These are phyloP conservation scores for Apantesis nais DNA, from an alignment of 2,888 invertebrate species.

Conservation along the genomic window DNA sequence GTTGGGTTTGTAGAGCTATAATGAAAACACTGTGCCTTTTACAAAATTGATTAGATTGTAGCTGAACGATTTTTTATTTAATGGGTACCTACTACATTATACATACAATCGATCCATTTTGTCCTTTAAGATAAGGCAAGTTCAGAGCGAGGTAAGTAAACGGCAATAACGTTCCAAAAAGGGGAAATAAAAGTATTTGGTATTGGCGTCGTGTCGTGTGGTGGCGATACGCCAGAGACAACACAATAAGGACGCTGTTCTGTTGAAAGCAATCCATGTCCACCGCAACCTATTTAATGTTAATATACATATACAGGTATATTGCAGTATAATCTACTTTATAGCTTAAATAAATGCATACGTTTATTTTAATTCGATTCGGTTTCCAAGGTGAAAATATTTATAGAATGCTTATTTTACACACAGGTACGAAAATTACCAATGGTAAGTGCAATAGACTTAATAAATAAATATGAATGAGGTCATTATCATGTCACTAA, in stretches of 20 bases:
- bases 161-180: slow-evolving; percentile 72
- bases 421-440: neutral
- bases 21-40: slow-evolving; percentile 15
- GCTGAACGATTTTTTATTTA: slow-evolving; percentile 7
- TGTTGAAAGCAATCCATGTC: slow-evolving; percentile 77
- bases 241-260: slow-evolving; percentile 78
- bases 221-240: slow-evolving; percentile 78
- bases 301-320: slow-evolving; percentile 41
- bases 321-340: slow-evolving; percentile 25
- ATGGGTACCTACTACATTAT: slow-evolving; percentile 2
- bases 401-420: neutral
- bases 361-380: slow-evolving; percentile 5
- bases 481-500: slow-evolving; percentile 46
- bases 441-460: slow-evolving; percentile 19
- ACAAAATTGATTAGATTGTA: slow-evolving; percentile 18
- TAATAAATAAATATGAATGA: slow-evolving; percentile 32
- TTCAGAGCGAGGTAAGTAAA: slow-evolving; percentile 63
- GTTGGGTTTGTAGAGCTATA: slow-evolving; percentile 11
- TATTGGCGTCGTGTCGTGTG: slow-evolving; percentile 58
- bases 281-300: slow-evolving; percentile 67
- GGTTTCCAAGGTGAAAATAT: neutral
- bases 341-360: slow-evolving; percentile 20
- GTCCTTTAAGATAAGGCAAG: slow-evolving; percentile 55
- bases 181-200: slow-evolving; percentile 69
- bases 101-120: slow-evolving; percentile 24